A percentile compares a stretch with the other conserved stretches of the same genome.
These are phyloP conservation scores for Leptinotarsa peninsularis DNA, from an alignment of 2,888 invertebrate species.

Conservation along the genomic window DNA sequence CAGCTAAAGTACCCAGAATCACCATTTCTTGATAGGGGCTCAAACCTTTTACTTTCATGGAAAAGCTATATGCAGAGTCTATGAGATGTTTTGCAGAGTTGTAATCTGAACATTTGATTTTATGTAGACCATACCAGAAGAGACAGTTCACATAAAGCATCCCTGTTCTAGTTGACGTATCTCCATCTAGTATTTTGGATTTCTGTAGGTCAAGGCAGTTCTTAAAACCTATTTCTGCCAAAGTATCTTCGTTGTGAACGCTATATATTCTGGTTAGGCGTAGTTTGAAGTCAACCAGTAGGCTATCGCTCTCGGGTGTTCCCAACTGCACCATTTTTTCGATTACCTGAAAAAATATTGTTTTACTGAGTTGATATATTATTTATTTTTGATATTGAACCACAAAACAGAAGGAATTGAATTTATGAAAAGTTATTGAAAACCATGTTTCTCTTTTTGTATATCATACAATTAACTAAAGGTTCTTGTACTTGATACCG, in stretches of 20 bases:
- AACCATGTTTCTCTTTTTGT: no score
- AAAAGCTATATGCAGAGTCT: slow-evolving; percentile 63
- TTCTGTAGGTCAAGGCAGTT: slow-evolving; percentile 63
- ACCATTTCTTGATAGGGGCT: slow-evolving; percentile 67
- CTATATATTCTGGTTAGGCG: slow-evolving; percentile 66
- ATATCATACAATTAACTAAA: no score
- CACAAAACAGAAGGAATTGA: no score
- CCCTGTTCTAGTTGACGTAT: slow-evolving; percentile 63
- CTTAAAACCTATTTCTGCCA: slow-evolving; percentile 66
- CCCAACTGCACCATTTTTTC: slow-evolving; percentile 62
- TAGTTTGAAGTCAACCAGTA: slow-evolving; percentile 65
- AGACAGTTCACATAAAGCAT: slow-evolving; percentile 65
- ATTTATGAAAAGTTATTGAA: no score
- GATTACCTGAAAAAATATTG: slow-evolving; percentile 52
- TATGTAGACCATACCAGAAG: slow-evolving; percentile 67
- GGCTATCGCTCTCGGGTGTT: slow-evolving; percentile 60
- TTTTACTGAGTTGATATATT: no score
- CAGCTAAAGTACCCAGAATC: slow-evolving; percentile 65
- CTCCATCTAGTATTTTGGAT: slow-evolving; percentile 61
- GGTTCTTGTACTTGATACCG: no score
- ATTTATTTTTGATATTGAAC: no score
- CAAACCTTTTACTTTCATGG: slow-evolving; percentile 63
- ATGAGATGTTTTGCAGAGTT: slow-evolving; percentile 62
- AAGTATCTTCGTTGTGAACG: slow-evolving; percentile 56
- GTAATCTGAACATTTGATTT: slow-evolving; percentile 58